Percentiles rank a stretch among this genome's conserved stretches.
Conservation (phyloP, 2,888 invertebrate genomes). For the Acanthococcus lagerstroemiae region DNA sequence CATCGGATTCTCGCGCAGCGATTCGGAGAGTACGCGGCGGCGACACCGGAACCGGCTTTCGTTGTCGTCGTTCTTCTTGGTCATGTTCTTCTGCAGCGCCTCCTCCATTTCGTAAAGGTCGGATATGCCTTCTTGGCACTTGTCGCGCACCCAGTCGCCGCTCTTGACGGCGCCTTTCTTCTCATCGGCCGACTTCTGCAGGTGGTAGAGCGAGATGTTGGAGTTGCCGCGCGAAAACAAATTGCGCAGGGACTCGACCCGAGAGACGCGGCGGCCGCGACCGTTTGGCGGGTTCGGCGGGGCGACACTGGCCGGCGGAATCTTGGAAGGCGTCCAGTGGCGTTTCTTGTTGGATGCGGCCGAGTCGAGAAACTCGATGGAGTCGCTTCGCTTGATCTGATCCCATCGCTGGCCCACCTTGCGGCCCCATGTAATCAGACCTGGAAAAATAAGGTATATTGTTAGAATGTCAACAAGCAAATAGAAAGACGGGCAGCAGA, state of each 20-base stretch:
- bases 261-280: conserved; percentile 42
- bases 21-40: conserved; percentile 34
- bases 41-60: conserved; percentile 33
- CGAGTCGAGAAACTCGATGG: conserved; percentile 45
- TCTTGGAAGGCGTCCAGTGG: conserved; percentile 44
- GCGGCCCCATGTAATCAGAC: conserved; percentile 51
- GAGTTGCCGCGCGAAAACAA: conserved; percentile 42
- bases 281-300: conserved; percentile 13
- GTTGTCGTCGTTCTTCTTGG: conserved; percentile 19
- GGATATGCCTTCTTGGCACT: conserved; percentile 40
- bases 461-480: too few species aligned
- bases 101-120: conserved; percentile 40
- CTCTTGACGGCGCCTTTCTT: conserved; percentile 21
- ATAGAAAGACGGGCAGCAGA: too few species aligned
- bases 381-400: conserved; percentile 50
- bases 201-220: conserved; percentile 35
- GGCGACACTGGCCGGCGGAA: not conserved
- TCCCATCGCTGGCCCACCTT: conserved; percentile 53
- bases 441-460: too few species aligned
- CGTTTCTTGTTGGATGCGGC: conserved; percentile 43
- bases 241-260: conserved; percentile 49
- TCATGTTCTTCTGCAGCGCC: conserved; percentile 34
- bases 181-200: conserved; percentile 33
- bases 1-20: conserved; percentile 41
- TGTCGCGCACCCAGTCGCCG: conserved; percentile 38